Evolutionary conservation across 2,797 vertebrate genomes (phyloP).

Genomic region (Hyperoplus immaculatus): DNA sequence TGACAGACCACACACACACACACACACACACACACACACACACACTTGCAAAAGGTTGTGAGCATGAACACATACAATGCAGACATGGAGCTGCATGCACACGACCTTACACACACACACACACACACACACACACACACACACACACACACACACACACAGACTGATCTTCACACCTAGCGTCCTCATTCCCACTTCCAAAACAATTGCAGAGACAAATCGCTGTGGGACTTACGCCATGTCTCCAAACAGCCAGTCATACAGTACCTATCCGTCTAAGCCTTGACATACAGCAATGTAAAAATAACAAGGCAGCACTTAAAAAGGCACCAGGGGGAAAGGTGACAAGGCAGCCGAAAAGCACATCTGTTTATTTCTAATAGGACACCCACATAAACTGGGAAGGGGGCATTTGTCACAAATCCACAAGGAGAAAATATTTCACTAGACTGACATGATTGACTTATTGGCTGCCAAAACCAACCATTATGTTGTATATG

Average conservation of each 20-base stretch:
- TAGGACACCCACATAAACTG: slow-evolving; percentile 65
- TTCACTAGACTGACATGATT: slow-evolving; percentile 61
- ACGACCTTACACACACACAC: not conserved
- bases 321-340: slow-evolving; percentile 70
- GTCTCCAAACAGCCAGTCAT: slow-evolving; percentile 65
- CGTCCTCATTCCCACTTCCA: slow-evolving; percentile 37
- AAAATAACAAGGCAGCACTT: slow-evolving; percentile 79
- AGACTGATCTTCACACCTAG: slow-evolving; percentile 53
- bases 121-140: slow-evolving; percentile 38
- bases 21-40: not conserved
- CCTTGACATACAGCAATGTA: slow-evolving; percentile 70
- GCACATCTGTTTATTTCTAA: slow-evolving; percentile 77
- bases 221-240: slow-evolving; percentile 64
- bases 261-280: slow-evolving; percentile 69
- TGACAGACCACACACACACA: slow-evolving; percentile 11
- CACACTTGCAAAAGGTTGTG: slow-evolving; percentile 14
- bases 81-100: slow-evolving; percentile 31
- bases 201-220: slow-evolving; percentile 66
- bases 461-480: slow-evolving; percentile 56
- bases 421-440: slow-evolving; percentile 64
- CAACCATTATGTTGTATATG: not conserved
- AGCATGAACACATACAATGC: slow-evolving; percentile 33
- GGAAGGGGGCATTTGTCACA: slow-evolving; percentile 62
- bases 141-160: slow-evolving; percentile 24
- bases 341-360: slow-evolving; percentile 72